These are phyloP conservation scores for Epinotia nisella DNA, from an alignment of 2,888 invertebrate species.

Conservation along the genomic window DNA sequence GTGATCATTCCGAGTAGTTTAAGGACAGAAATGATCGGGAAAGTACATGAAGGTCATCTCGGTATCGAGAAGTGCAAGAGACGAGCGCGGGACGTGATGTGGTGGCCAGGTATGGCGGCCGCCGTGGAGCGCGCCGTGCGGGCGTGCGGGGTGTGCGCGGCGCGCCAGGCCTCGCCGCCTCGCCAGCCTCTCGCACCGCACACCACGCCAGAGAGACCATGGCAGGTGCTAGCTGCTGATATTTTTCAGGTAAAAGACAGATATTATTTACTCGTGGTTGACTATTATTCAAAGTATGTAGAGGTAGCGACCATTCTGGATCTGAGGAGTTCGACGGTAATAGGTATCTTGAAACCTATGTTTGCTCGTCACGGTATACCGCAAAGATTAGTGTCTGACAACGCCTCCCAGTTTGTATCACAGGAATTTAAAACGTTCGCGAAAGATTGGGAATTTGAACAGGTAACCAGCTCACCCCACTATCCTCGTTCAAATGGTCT, in stretches of 20 bases:
- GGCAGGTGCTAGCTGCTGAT: no score
- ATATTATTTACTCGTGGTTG: slow-evolving; percentile 39
- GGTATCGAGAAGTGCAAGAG: slow-evolving; percentile 43
- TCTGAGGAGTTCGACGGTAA: background rate
- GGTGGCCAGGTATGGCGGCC: slow-evolving; percentile 47
- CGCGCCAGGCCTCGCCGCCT: slow-evolving; percentile 43
- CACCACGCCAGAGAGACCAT: no score
- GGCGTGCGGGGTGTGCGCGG: slow-evolving; percentile 44
- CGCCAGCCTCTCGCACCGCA: no score
- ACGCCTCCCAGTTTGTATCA: slow-evolving; percentile 26
- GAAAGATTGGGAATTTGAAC: slow-evolving; percentile 26
- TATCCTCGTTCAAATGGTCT: slow-evolving; percentile 36
- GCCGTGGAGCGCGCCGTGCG: slow-evolving; percentile 44
- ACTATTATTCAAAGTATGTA: slow-evolving; percentile 38
- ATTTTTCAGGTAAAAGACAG: no score
- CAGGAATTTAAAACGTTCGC: no score
- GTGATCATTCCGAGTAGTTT: no score
- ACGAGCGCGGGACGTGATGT: slow-evolving; percentile 46
- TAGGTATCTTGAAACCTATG: slow-evolving; percentile 12
- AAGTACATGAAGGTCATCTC: no score
- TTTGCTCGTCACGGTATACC: slow-evolving; percentile 39
- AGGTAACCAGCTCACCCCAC: slow-evolving; percentile 36
- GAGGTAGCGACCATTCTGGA: slow-evolving; percentile 1
- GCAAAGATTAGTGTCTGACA: slow-evolving; percentile 20
- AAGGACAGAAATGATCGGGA: no score